These are phyloP conservation scores for Pelodiscus sinensis DNA, from an alignment of 2,113 vertebrate genomes.

Conservation along the genomic window DNA sequence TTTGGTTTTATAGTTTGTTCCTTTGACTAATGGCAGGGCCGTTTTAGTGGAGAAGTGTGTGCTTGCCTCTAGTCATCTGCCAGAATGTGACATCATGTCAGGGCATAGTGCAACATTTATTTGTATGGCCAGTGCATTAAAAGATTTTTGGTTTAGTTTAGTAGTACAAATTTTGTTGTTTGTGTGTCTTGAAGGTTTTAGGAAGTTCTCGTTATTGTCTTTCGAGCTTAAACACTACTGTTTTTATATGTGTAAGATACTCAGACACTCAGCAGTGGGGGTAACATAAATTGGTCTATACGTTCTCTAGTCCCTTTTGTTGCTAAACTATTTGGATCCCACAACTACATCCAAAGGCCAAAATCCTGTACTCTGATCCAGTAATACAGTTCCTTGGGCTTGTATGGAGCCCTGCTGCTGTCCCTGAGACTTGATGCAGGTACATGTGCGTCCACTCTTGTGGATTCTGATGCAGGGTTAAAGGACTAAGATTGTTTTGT, in stretches of 20 bases:
- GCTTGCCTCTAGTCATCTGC: background rate
- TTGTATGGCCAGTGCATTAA: background rate
- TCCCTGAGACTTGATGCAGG: background rate
- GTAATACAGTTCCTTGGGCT: fast-evolving
- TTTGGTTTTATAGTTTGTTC: background rate
- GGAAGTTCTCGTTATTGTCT: slow-evolving; percentile 25
- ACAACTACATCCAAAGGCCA: background rate
- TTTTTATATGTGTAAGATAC: background rate
- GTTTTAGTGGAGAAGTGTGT: background rate
- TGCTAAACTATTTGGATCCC: background rate
- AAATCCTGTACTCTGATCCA: background rate
- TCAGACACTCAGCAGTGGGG: background rate
- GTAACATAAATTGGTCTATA: background rate
- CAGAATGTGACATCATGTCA: fast-evolving
- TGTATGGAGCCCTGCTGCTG: background rate
- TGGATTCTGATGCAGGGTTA: slow-evolving; percentile 19
- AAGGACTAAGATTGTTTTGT: slow-evolving; percentile 2
- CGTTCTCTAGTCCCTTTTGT: background rate
- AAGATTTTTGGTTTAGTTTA: background rate
- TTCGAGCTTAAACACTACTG: background rate
- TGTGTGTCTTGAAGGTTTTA: background rate
- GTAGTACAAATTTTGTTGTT: background rate
- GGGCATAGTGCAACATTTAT: background rate
- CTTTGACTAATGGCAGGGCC: background rate
- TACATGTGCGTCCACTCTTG: background rate